Conservation (phyloP, 2,888 invertebrate genomes). For the Dendrolimus houi region DNA sequence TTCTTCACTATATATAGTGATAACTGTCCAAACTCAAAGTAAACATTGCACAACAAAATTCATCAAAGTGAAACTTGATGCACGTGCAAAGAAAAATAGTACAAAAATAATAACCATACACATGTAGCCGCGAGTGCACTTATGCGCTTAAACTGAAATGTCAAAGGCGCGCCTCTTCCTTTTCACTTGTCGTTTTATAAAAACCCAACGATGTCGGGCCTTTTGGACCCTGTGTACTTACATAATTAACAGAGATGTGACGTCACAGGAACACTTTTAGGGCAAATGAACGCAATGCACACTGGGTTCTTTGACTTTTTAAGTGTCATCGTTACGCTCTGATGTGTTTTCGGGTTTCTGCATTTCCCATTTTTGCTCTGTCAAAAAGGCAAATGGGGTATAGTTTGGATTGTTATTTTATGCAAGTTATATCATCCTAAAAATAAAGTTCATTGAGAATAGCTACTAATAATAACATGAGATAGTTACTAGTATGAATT, state of each 20-base stretch:
- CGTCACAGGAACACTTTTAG: constrained; percentile 13
- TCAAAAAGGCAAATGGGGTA: too few species aligned
- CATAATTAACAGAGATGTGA: constrained; percentile 56
- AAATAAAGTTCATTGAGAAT: too few species aligned
- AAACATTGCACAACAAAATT: background rate
- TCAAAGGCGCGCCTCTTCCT: constrained; percentile 66
- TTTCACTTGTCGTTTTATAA: constrained; percentile 55
- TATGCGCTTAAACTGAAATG: constrained; percentile 39
- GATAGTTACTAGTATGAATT: too few species aligned
- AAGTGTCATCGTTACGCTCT: constrained; percentile 35
- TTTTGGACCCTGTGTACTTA: constrained; percentile 22
- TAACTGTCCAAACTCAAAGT: background rate
- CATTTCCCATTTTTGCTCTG: too few species aligned
- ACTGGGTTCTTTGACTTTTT: constrained; percentile 52
- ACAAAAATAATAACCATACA: background rate
- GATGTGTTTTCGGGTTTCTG: background rate
- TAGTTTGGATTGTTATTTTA: too few species aligned
- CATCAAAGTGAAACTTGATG: background rate
- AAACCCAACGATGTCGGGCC: constrained; percentile 28
- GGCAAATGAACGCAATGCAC: constrained; percentile 37
- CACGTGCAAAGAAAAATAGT: background rate
- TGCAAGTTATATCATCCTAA: too few species aligned
- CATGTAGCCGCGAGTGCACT: constrained; percentile 16
- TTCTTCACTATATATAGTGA: too few species aligned
- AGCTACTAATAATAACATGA: too few species aligned